Evolutionary conservation across 2,113 vertebrate genomes (phyloP).

Genomic region (Prietella phreatophila): DNA sequence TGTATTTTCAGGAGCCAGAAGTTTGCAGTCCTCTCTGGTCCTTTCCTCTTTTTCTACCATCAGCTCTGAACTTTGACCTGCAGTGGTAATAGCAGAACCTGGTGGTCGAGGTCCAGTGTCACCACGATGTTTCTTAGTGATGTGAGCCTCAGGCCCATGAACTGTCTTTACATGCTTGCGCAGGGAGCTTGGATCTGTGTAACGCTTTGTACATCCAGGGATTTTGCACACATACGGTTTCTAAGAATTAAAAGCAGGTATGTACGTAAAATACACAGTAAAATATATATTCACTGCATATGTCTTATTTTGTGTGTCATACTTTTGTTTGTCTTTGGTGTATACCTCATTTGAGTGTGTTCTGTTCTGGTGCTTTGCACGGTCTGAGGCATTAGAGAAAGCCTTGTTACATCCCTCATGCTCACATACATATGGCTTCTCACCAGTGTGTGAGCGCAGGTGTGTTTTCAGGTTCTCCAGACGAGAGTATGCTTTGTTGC

Average conservation of each 20-base stretch:
- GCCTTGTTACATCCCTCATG: conserved; percentile 97
- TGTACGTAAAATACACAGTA: not conserved
- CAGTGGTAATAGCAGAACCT: conserved; percentile 61
- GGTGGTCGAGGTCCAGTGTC: conserved; percentile 76
- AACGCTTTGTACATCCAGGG: conserved; percentile 93
- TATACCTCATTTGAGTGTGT: conserved; percentile 96
- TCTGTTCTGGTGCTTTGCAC: conserved; percentile 95
- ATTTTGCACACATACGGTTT: conserved; percentile 98
- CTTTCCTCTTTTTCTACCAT: conserved; percentile 84
- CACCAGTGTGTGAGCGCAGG: conserved; percentile 91
- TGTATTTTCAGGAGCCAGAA: conserved; percentile 80
- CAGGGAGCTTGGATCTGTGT: conserved; percentile 94
- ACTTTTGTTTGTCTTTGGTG: not conserved
- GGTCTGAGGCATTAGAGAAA: conserved; percentile 95
- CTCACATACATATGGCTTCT: conserved; percentile 96
- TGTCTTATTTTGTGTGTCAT: not conserved
- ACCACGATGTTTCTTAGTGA: conserved; percentile 94
- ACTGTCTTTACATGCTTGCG: conserved; percentile 96
- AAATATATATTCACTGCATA: not conserved
- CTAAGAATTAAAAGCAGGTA: conserved; percentile 45
- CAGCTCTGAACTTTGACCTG: conserved; percentile 71
- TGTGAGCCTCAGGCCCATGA: conserved; percentile 92
- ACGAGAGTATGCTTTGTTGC: conserved; percentile 96
- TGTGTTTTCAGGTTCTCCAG: conserved; percentile 98
- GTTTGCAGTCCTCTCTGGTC: conserved; percentile 82